A percentile compares a stretch with the other conserved stretches of the same genome.
phyloP scores from a whole-genome alignment of 2,888 invertebrate genomes.

The Belgica antarctica region DNA sequence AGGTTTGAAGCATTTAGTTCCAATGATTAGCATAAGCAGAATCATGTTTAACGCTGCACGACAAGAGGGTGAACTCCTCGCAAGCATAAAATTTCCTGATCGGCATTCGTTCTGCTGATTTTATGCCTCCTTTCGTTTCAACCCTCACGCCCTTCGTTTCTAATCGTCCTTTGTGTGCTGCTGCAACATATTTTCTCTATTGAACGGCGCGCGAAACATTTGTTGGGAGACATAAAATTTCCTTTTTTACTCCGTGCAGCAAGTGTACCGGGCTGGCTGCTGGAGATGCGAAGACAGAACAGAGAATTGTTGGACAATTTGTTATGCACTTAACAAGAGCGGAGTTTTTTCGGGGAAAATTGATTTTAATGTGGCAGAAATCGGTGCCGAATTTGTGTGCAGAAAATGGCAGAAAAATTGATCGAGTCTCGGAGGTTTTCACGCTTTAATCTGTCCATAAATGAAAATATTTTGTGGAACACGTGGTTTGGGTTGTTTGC shows the following conservation, averaged over 20 bases:
- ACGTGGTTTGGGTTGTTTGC: not conserved
- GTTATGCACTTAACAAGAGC: constrained; percentile 19
- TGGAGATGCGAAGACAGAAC: no score
- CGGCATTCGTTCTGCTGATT: constrained; percentile 32
- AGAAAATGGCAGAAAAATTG: constrained; percentile 27
- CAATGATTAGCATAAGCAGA: constrained; percentile 40
- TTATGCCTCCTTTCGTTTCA: constrained; percentile 28
- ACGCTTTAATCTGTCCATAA: not conserved
- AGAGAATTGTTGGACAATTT: not conserved
- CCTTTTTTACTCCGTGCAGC: constrained; percentile 33
- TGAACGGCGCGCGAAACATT: constrained; percentile 32
- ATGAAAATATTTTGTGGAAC: not conserved
- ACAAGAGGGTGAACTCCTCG: not conserved
- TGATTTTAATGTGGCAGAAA: constrained; percentile 14
- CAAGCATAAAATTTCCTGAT: constrained; percentile 29
- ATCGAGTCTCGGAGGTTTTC: not conserved
- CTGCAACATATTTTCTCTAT: constrained; percentile 36
- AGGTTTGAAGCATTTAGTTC: constrained; percentile 25
- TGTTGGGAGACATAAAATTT: constrained; percentile 40
- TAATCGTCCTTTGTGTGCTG: not conserved
- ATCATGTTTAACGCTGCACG: not conserved
- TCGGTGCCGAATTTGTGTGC: constrained; percentile 13
- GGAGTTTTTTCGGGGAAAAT: not conserved
- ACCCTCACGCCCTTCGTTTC: not conserved
- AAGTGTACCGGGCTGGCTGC: constrained; percentile 30